Evolutionary conservation across 2,797 vertebrate species (phyloP).

Genomic region (Tangara arthus): DNA sequence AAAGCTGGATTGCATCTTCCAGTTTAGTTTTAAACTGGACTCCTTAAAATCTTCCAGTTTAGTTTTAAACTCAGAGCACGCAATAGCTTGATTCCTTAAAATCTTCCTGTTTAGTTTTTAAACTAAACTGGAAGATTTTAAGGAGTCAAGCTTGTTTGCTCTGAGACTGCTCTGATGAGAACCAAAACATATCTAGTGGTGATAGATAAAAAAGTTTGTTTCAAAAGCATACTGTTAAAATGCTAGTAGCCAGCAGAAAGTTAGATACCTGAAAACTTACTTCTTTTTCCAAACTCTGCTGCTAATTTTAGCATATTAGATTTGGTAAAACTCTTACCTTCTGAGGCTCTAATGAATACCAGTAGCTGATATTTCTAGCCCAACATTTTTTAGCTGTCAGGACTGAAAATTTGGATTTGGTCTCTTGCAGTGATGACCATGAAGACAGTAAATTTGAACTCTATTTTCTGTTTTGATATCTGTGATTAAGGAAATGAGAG

Average conservation of each 20-base stretch:
- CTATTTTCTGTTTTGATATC: not conserved
- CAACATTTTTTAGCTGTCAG: not conserved
- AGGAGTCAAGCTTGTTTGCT: not conserved
- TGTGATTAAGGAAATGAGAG: not conserved
- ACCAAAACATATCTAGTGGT: not conserved
- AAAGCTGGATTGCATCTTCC: not conserved
- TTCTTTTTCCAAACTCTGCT: not conserved
- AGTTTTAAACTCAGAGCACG: no score
- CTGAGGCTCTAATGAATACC: not conserved
- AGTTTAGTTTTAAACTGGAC: no score
- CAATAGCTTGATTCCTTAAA: no score
- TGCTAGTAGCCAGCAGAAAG: not conserved
- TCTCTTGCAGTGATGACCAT: not conserved
- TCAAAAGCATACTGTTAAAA: not conserved
- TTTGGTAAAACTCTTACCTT: not conserved
- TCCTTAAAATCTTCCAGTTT: no score
- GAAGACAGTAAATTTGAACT: not conserved
- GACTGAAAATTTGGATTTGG: not conserved
- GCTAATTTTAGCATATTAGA: not conserved
- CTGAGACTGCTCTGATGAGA: not conserved
- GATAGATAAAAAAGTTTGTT: not conserved
- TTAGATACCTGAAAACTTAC: not conserved
- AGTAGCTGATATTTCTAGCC: not conserved
- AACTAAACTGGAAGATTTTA: not conserved
- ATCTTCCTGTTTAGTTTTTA: no score